A percentile compares a stretch with the other conserved stretches of the same genome.
phyloP scores from a whole-genome alignment of 2,797 vertebrate genomes.

The Amblyopsis hoosieri region DNA sequence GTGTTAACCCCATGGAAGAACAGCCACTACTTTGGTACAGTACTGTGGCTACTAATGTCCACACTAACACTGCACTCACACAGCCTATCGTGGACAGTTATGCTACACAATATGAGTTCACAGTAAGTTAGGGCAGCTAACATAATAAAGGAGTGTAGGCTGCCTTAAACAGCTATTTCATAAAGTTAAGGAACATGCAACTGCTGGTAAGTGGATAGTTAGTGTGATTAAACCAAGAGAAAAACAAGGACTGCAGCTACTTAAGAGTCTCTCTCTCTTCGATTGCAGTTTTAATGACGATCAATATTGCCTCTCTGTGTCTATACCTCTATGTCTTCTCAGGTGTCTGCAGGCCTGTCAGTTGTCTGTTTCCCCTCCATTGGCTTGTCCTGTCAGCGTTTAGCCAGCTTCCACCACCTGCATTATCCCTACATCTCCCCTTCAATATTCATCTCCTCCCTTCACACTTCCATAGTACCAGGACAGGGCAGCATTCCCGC shows the following conservation, averaged over 20 bases:
- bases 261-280: constrained; percentile 38
- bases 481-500: constrained; percentile 51
- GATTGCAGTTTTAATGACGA: constrained; percentile 51
- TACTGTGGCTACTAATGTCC: too few relatives aligned
- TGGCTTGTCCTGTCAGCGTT: constrained; percentile 76
- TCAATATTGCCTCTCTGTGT: constrained; percentile 51
- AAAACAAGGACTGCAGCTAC: constrained; percentile 19
- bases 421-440: constrained; percentile 60
- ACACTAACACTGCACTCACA: too few relatives aligned
- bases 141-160: too few relatives aligned
- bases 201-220: constrained; percentile 34
- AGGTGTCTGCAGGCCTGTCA: constrained; percentile 65
- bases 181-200: too few relatives aligned
- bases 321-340: constrained; percentile 36
- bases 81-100: too few relatives aligned
- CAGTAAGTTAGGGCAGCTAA: too few relatives aligned
- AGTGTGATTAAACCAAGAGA: constrained; percentile 26
- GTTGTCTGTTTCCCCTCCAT: constrained; percentile 74
- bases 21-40: too few relatives aligned
- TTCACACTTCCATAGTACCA: constrained; percentile 53
- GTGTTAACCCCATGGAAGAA: too few relatives aligned
- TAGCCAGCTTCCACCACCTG: constrained; percentile 61
- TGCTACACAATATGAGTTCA: too few relatives aligned
- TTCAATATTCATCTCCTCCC: constrained; percentile 71
- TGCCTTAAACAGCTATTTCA: too few relatives aligned